Evolutionary conservation across 2,797 vertebrate species (phyloP).

Genomic region (Enteromius treurensis): DNA sequence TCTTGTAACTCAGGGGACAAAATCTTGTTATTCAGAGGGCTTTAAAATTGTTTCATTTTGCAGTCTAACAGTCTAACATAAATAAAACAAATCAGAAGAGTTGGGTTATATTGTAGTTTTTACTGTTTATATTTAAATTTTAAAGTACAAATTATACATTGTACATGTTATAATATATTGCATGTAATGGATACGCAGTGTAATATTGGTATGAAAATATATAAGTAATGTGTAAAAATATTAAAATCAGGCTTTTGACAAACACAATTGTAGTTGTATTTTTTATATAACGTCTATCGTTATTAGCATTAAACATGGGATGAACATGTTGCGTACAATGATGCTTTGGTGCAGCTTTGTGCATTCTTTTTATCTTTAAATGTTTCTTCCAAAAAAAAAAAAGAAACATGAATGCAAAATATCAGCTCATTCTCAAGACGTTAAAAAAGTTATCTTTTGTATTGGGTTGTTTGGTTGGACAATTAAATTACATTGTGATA

Average conservation of each 20-base stretch:
- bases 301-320: background rate
- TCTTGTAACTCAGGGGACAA: background rate
- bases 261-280: background rate
- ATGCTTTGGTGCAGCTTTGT: constrained; percentile 7
- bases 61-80: background rate
- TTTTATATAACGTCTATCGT: background rate
- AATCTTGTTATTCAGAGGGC: background rate
- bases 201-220: background rate
- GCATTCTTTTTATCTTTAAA: background rate
- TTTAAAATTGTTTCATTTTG: background rate
- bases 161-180: background rate
- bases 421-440: background rate
- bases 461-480: background rate
- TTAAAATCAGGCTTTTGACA: background rate
- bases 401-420: background rate
- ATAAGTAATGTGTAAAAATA: background rate
- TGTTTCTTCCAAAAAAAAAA: background rate
- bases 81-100: too few relatives aligned
- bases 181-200: background rate
- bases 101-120: background rate
- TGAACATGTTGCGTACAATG: background rate
- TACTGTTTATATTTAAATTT: background rate
- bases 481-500: constrained; percentile 8
- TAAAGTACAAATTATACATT: background rate
- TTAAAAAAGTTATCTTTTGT: background rate